Evolutionary conservation across 1,140 invertebrate species (phyloP), one percentile per base, ranked within the genome.

Genomic region (Drosophila guanche): DNA sequence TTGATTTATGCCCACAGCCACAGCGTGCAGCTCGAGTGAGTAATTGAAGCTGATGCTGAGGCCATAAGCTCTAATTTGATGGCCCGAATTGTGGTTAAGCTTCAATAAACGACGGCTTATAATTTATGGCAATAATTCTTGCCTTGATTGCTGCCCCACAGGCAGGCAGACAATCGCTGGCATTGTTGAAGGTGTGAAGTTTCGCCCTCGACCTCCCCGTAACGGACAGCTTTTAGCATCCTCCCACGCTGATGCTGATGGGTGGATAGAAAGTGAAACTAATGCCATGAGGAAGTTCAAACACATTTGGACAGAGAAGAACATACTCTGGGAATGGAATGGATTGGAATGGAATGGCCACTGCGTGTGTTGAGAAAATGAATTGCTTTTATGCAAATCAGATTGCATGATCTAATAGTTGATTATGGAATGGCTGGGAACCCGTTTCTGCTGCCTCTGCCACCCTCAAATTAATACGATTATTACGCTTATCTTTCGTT

Each of bases 161-260:
- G n/a, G n/a, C 16, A 20, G 16, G 16, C 20, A 66, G 50, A 65
- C 75, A 79, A 73, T 47, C 56, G 60, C 43, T 46, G 67, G 33
- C 68, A 86, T 85, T 84, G 81, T 86, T 45, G 22, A 53, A 78
- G 78, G 81, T 88, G 83, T 79, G 83, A 86, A 79, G 55, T 65
- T 41, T 55, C 22, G 25, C 37, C 57, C 5, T 23, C 25, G 45
- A 33, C 33, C 54, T 20, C 50, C 57, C 57, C 53, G 61, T 33
- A 20, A 20, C 16, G 16, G 16, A 41, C 33, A 29, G 33, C 37
- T 27, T 41, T 41, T 4, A 37, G 37, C 48, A 5, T 55, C 66
- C 66, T 63, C 68, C 55, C 62, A 58, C 79, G 55, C 16, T 48
- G 22, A 23, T 60, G 0, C 16, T 20, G 1, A 20, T 20, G 16